Evolutionary conservation across 1,140 invertebrate species (phyloP), one percentile per base, ranked within the genome.

Genomic region (Achroia grisella): DNA sequence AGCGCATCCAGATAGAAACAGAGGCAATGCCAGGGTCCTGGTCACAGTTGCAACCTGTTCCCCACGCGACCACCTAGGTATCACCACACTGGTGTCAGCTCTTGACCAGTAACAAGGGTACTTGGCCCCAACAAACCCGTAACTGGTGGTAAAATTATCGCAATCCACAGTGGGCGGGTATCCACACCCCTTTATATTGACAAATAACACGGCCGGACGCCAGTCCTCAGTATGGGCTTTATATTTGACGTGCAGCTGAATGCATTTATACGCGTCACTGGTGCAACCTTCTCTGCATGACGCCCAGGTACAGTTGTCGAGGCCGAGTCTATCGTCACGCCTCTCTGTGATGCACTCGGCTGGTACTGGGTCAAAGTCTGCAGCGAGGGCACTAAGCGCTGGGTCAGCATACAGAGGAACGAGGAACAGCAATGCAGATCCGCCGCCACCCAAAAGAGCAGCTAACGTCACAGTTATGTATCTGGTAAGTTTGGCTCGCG

Each of bases 401-500:
- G 94, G 94, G 80, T 97, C 93, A 31, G 95, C 93, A 81, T 96
- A 95, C n/a, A 96, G 88, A 33, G 94, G 95, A 33, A 96, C 93
- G 33, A 96, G 88, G 83, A 97, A 96, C 28, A 96, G 88, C 17
- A 96, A 87, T 1, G 93, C 93, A 15, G 94, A 93, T 30, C 93
- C 93, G 29, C 93, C 93, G 37, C 92, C 92, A 53, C 94, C 92
- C 31, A 94, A 91, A 40, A 93, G 88, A 61, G 94, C 89, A 32
- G 91, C 93, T 48, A 95, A 86, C 49, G 92, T 89, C 39, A 93
- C 92, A 40, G 94, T 95, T 45, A 92, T 90, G 83, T 94, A 95
- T 66, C 94, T 92, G 49, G 91, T 90, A 49, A 91, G 88, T 75
- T 90, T 89, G 78, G 94, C 92, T 52, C 93, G 90, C 80, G 83